phyloP scores from a whole-genome alignment of 2,888 invertebrate species.

The Chaetoderma sp. region DNA sequence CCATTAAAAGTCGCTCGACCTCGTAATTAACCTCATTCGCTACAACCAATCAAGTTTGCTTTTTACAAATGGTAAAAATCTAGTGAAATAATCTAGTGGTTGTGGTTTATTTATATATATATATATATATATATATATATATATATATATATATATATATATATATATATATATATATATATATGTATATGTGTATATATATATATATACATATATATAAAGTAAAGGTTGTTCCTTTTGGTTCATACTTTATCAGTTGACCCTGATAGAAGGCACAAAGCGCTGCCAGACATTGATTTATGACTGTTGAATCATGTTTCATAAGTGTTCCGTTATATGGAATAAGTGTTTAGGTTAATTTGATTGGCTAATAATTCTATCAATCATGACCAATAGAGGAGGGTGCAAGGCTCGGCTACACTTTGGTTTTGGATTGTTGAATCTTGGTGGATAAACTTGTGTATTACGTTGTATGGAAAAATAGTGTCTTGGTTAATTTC shows the following conservation, averaged over 20 bases:
- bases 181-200: conserved; percentile 4
- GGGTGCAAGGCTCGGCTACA: too few species aligned
- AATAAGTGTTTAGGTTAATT: not conserved
- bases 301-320: not conserved
- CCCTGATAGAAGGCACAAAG: not conserved
- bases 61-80: not conserved
- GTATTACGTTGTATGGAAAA: too few species aligned
- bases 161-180: conserved; percentile 1
- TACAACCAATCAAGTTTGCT: not conserved
- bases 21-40: not conserved
- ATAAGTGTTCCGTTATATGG: not conserved
- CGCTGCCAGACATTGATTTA: not conserved
- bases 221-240: not conserved
- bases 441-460: too few species aligned
- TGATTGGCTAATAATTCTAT: too few species aligned
- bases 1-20: not conserved
- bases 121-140: conserved; percentile 1
- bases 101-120: not conserved
- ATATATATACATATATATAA: too few species aligned
- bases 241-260: not conserved
- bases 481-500: too few species aligned
- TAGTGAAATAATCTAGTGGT: not conserved
- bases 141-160: too few species aligned
- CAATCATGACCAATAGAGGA: too few species aligned
- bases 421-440: too few species aligned